Base-by-base conservation (phyloP, 2,888 invertebrate genomes). In the Salpingus planirostris region DNA sequence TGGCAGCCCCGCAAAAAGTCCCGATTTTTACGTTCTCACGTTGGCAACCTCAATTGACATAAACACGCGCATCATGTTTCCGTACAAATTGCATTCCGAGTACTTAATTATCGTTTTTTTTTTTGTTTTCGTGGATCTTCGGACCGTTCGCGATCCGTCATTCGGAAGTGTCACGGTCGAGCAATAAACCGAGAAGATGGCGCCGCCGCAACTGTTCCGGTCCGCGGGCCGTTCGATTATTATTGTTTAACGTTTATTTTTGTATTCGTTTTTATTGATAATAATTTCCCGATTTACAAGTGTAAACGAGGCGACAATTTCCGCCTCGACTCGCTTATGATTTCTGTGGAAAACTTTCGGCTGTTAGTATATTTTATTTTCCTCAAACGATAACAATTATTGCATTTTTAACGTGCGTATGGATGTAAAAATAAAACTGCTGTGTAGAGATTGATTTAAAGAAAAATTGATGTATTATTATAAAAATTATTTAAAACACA, bases 391-490 rank as follows among this genome's bases (percentile, higher is more conserved):
- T 8, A 18, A 18, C 5, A 5, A 18, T 34, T 29, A 33, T 44
- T 54, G 51, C 52, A 49, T 54, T 57, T 52, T 53, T 50, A 47
- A 46, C 53, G 52, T 55, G 53, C 49, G 58, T 54, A 56, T 57
- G 58, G 43, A 55, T 58, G 57, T 56, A 55, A 48, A 54, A 49
- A 29, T 8, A 21, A 27, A 33, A 31, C 28, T 49, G 58, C 58
- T 55, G 55, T 58, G 58, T 58, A 58, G n/a, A n/a, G 58, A 57
- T 57, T 56, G 57, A 56, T 54, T 55, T 52, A 55, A 55, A 52
- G 44, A 48, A 54, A 54, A 54, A 55, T 53, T 55, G 57, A 56
- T 57, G 58, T 57, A 57, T 54, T 56, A 58, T 56, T 56, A 55
- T 50, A 57, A 55, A n/a, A 54, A 55, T 36, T 36, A 36, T 32